These are phyloP conservation scores for Enteromius afrohamiltoni DNA, from an alignment of 2,797 vertebrate species.

Conservation along the genomic window DNA sequence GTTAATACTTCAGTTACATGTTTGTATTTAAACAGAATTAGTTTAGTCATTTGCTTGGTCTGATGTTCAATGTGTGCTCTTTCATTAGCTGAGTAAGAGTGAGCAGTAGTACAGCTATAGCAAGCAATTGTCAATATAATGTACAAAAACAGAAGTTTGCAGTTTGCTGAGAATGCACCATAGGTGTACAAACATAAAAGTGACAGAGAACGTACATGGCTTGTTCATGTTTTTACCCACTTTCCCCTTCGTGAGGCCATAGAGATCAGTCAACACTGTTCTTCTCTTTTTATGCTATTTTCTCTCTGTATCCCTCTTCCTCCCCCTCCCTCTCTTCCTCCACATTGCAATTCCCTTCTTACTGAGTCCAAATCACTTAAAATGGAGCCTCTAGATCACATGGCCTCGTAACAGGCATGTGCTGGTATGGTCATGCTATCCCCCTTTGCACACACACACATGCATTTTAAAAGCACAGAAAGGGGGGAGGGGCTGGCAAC, in stretches of 20 bases:
- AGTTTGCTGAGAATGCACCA: not conserved
- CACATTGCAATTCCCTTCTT: slow-evolving; percentile 46
- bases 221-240: not conserved
- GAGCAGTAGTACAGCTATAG: not conserved
- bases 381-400: slow-evolving; percentile 80
- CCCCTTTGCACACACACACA: slow-evolving; percentile 32
- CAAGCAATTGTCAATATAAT: not conserved
- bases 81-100: not conserved
- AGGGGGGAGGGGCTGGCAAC: slow-evolving; percentile 23
- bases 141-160: not conserved
- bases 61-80: not conserved
- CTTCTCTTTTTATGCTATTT: slow-evolving; percentile 41
- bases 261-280: slow-evolving; percentile 30
- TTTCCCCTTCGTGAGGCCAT: not conserved
- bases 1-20: not conserved
- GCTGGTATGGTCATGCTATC: slow-evolving; percentile 66
- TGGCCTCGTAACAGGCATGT: slow-evolving; percentile 75
- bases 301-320: slow-evolving; percentile 24
- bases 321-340: slow-evolving; percentile 25
- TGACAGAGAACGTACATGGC: not conserved
- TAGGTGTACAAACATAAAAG: not conserved
- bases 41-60: not conserved
- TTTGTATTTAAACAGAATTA: not conserved
- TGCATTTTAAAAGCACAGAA: slow-evolving; percentile 28
- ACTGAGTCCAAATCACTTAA: slow-evolving; percentile 71